Evolutionary conservation across 2,113 vertebrate species (phyloP).

Genomic region (Phalacrocorax pelagicus): DNA sequence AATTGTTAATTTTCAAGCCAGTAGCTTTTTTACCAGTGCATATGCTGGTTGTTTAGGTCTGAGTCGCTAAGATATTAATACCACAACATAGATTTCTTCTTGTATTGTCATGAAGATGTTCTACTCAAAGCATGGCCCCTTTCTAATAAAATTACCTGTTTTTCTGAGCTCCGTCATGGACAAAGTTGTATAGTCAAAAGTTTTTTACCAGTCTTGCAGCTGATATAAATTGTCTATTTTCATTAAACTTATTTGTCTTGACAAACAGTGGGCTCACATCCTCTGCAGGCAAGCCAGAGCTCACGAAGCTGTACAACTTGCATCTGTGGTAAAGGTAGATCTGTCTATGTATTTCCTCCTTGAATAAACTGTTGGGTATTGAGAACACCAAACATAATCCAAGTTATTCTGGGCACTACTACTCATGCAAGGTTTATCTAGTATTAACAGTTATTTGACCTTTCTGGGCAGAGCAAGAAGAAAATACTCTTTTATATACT

Average conservation of each 20-base stretch:
- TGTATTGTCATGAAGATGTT: conserved; percentile 7
- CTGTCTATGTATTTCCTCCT: neutral
- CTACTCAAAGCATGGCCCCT: neutral
- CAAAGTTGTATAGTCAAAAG: neutral
- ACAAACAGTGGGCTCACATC: neutral
- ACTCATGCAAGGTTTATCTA: conserved; percentile 40
- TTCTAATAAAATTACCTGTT: neutral
- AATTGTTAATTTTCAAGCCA: conserved; percentile 71
- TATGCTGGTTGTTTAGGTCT: conserved; percentile 4
- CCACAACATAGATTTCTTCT: neutral
- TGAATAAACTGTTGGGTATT: neutral
- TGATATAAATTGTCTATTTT: neutral
- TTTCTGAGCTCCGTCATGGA: neutral
- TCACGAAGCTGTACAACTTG: neutral
- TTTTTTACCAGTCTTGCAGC: neutral
- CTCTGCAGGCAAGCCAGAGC: neutral
- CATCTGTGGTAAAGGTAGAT: neutral
- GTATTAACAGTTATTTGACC: conserved; percentile 59
- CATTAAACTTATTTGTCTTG: neutral
- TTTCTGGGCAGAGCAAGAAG: conserved; percentile 48
- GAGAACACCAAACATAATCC: neutral
- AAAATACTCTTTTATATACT: conserved; percentile 57
- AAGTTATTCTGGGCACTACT: conserved; percentile 31
- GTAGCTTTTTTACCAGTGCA: conserved; percentile 11
- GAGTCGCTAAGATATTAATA: conserved; percentile 45